Percentiles rank a stretch among this genome's conserved stretches.
phyloP scores from a whole-genome alignment of 2,113 vertebrate genomes.

The Pseudorectes ferrugineus region DNA sequence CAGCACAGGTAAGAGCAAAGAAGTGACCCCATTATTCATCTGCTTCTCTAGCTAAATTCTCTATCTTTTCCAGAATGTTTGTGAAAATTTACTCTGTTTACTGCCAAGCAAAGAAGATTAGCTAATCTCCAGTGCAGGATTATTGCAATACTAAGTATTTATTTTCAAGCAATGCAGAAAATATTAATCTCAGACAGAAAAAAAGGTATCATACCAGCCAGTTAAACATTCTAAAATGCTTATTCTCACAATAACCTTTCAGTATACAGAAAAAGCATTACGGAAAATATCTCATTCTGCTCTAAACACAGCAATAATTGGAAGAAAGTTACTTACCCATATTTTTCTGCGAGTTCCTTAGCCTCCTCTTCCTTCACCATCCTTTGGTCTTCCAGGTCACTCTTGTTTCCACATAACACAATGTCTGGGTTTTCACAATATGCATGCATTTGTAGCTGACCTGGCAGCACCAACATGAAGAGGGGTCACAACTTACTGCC shows the following conservation, averaged over 20 bases:
- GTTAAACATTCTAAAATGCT: neutral
- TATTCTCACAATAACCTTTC: neutral
- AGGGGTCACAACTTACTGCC: neutral
- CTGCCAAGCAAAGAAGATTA: neutral
- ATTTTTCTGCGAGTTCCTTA: constrained; percentile 89
- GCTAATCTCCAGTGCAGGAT: neutral
- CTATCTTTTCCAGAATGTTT: neutral
- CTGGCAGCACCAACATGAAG: constrained; percentile 58
- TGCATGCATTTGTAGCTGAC: constrained; percentile 92
- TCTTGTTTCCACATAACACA: constrained; percentile 94
- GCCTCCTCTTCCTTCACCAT: constrained; percentile 85
- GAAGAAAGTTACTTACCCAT: constrained; percentile 79
- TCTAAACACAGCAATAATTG: neutral
- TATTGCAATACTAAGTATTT: neutral
- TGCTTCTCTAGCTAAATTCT: neutral
- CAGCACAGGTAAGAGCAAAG: neutral
- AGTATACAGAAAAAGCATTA: neutral
- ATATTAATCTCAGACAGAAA: neutral
- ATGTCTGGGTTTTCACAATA: constrained; percentile 97
- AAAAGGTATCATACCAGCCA: neutral
- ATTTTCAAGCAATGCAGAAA: neutral
- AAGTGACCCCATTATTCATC: neutral
- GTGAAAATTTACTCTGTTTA: neutral
- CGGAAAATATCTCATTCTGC: neutral
- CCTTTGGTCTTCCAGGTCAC: constrained; percentile 89